phyloP scores from a whole-genome alignment of 2,797 vertebrate genomes.

The Mormyrops boulengeri region DNA sequence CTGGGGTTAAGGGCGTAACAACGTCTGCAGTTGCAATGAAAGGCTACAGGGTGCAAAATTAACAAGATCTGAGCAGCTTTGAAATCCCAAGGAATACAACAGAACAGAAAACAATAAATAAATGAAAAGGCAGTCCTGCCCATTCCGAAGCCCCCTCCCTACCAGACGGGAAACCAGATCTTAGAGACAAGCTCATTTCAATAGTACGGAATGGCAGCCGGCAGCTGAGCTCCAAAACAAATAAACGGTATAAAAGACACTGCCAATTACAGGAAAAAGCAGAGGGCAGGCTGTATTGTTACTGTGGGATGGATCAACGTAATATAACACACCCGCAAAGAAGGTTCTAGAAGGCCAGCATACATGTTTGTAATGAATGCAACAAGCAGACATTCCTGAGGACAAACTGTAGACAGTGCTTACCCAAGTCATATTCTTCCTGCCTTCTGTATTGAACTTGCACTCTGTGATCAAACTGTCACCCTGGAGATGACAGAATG shows the following conservation, averaged over 20 bases:
- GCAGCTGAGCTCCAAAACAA: conserved; percentile 2
- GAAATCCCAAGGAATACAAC: neutral
- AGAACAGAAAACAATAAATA: neutral
- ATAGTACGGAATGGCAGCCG: neutral
- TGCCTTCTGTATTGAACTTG: conserved; percentile 70
- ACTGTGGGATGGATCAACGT: neutral
- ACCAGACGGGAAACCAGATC: conserved; percentile 5
- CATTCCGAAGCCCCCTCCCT: neutral
- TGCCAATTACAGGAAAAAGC: neutral
- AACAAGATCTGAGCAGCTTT: neutral
- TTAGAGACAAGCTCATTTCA: neutral
- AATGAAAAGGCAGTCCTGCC: neutral
- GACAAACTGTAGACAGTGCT: conserved; percentile 37
- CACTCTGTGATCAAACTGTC: conserved; percentile 80
- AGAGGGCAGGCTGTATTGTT: neutral
- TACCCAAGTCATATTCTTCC: conserved; percentile 79
- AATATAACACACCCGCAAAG: neutral
- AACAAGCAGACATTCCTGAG: neutral
- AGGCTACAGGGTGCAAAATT: neutral
- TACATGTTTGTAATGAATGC: neutral
- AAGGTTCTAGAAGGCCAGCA: neutral
- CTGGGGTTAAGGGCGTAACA: neutral
- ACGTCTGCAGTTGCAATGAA: neutral
- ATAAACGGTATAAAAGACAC: neutral
- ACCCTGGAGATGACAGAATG: conserved; percentile 57